Base-by-base conservation (phyloP, 2,888 invertebrate species). In the Scaeva pyrastri region DNA sequence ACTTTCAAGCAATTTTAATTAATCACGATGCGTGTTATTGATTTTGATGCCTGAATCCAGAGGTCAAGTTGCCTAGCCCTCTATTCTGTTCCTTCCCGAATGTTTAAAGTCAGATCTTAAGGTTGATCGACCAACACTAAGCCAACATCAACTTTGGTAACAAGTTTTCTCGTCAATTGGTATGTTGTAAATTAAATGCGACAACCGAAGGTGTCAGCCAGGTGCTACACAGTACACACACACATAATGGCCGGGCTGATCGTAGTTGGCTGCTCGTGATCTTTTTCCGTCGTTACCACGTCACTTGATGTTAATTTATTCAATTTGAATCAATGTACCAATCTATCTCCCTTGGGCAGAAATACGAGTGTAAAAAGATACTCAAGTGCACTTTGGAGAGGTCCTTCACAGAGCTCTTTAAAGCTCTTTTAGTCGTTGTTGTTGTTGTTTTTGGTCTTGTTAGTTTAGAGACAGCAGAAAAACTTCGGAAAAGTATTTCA, bases 1-100 rank as follows among this genome's bases (percentile, higher is more conserved):
- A 70, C 48, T 50, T 48, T 23, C 55, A 26, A 31, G 62, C 64
- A 21, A 50, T 79, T 84, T 84, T 84, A 84, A 84, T 84, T 84
- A 79, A 84, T 84, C 84, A 84, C 84, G 75, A 84, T 84, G 84
- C 79, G 84, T 84, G 75, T 78, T 84, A 79, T 79, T 84, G 78
- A 84, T 84, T 79, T 79, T 75, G 68, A 79, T 71, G 75, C 75
- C 79, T 62, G 26, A 64, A 19, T 71, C 26, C 55, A 79, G 64
- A 79, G 84, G 84, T 84, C 84, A 84, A 79, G 78, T 48, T 43
- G 77, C 62, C 55, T 83, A 73, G 72, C 77, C 66, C 82, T 77
- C 72, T 68, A 82, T 81, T 77, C 62, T 31, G 26, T 45, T 41
- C 39, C 39, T 41, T 41, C 16, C 39, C 36, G 16, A 56, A 19